Evolutionary conservation across 2,888 invertebrate species (phyloP).

Genomic region (Dryocosmus kuriphilus): DNA sequence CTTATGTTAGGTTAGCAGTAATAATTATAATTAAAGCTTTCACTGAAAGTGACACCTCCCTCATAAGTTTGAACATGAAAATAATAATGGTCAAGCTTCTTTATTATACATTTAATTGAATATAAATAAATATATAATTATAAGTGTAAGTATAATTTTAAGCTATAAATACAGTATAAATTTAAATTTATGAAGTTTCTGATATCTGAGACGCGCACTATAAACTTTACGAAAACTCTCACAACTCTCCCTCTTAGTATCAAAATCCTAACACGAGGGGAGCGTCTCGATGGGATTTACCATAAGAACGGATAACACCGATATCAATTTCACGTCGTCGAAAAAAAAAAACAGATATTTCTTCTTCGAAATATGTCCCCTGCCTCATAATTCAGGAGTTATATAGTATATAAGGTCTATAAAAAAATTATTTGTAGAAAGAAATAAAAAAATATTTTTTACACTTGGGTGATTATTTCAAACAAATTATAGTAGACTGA

Average conservation of each 20-base stretch:
- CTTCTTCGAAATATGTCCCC: not conserved
- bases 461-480: too few species aligned
- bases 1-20: too few species aligned
- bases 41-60: too few species aligned
- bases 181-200: not conserved
- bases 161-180: not conserved
- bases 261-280: constrained; percentile 65
- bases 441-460: too few species aligned
- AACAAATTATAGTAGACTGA: too few species aligned
- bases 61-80: too few species aligned
- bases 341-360: constrained; percentile 1
- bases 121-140: too few species aligned
- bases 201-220: not conserved
- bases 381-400: not conserved
- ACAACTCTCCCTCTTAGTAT: constrained; percentile 57
- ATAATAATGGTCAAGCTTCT: too few species aligned
- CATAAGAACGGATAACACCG: constrained; percentile 58
- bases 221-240: not conserved
- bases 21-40: too few species aligned
- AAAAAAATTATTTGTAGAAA: not conserved
- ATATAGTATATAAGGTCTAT: not conserved
- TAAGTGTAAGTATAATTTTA: too few species aligned
- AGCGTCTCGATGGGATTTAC: constrained; percentile 58
- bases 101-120: too few species aligned
- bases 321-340: constrained; percentile 62